Base-by-base conservation (phyloP, 35 echinoderm and acorn worm genomes). In the Acanthaster planci region DNA sequence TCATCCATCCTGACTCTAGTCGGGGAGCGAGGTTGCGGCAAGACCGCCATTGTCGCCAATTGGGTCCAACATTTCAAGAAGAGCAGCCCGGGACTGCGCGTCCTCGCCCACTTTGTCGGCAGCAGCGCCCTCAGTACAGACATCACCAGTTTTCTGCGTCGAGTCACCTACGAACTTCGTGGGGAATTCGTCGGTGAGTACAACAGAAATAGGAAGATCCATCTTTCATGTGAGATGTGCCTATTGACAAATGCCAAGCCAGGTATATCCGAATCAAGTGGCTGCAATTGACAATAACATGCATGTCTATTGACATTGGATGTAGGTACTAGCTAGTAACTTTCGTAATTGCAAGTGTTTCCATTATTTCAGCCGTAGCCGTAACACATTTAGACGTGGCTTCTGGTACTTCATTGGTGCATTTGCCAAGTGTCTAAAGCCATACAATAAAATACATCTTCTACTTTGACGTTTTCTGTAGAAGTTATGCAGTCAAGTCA, bases 1-100 rank as follows among this genome's bases (percentile, higher is more conserved):
- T 32, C 23, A 37, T 60, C 81, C 12, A 78, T 99, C n/a, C 55
- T 92, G n/a, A 88, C 92, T 5, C 36, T 99, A 1, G 86, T 94
- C 52, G 96, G 96, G n/a, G 87, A 94, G 37, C 84, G 96, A 89
- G 96, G 96, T 0, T 91, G 88, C 57, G 96, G 96, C 1, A 99
- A 99, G 77, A 91, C 91, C 0, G 87, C 91, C 26, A 85, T 99
- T 22, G 80, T 99, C 21, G 89, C 96, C 10, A 99, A 99, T 42
- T 99, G 96, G 96, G 83, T 94, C 31, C 91, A 92, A 55, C 75
- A 94, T 22, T 99, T 99, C 78, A 58, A 87, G 39, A 38, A 12
- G 2, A 23, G 44, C 15, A 30, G 89, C 31, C 85, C 83, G 18
- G 78, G 80, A 21, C 39, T 93, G 7, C 94, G 90, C 30, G 86